These are phyloP conservation scores for Crossocerus cetratus DNA, from an alignment of 2,888 invertebrate species.

Conservation along the genomic window DNA sequence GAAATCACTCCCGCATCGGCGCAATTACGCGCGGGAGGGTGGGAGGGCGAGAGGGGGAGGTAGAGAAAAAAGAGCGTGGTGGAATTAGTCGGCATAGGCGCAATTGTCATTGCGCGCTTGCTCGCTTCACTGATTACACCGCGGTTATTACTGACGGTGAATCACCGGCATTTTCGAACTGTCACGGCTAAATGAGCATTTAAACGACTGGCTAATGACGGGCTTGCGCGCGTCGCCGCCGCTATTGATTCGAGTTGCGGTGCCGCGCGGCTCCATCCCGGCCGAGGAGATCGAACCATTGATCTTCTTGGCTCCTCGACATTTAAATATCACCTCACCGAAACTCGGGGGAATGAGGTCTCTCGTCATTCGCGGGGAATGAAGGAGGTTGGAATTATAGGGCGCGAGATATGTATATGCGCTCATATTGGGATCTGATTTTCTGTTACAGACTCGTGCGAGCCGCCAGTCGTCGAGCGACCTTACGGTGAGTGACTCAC, in stretches of 20 bases:
- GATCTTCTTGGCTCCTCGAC: no score
- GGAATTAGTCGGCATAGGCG: slow-evolving; percentile 43
- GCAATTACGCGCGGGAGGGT: not conserved
- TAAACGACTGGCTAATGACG: slow-evolving; percentile 33
- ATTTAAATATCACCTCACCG: no score
- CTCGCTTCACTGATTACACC: slow-evolving; percentile 26
- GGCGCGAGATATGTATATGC: not conserved
- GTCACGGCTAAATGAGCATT: slow-evolving; percentile 39
- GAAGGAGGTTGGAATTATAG: not conserved
- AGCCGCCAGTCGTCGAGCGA: slow-evolving; percentile 70
- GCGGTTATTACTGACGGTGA: slow-evolving; percentile 38
- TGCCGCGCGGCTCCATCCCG: no score
- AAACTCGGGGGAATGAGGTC: no score
- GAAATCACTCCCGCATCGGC: not conserved
- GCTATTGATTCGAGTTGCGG: no score
- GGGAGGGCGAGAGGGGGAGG: not conserved
- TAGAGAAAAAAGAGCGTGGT: not conserved
- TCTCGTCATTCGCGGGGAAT: not conserved
- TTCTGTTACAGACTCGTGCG: slow-evolving; percentile 74
- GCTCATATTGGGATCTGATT: slow-evolving; percentile 14
- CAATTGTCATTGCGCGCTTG: slow-evolving; percentile 34
- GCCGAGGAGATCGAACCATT: no score
- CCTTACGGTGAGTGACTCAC: slow-evolving; percentile 73
- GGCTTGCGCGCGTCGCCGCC: no score
- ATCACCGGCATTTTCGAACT: slow-evolving; percentile 47